phyloP scores from a whole-genome alignment of 2,888 invertebrate species.

The Eilema caniola region DNA sequence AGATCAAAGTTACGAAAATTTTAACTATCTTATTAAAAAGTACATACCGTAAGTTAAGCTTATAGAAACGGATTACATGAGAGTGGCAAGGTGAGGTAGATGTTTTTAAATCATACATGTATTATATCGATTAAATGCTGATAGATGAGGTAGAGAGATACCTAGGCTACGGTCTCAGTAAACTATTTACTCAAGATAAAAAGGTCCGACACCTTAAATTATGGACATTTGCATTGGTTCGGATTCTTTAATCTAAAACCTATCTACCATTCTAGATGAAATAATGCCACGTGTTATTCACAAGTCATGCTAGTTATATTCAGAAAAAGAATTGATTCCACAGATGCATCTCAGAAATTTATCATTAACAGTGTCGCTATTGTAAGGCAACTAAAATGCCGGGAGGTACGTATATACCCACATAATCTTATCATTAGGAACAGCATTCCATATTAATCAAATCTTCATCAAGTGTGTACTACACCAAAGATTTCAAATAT shows the following conservation, averaged over 20 bases:
- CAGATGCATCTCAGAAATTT: background rate
- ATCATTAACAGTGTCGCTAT: background rate
- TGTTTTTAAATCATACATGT: too few relatives aligned
- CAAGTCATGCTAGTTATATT: background rate
- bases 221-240: too few relatives aligned
- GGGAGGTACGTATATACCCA: background rate
- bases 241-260: too few relatives aligned
- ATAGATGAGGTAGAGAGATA: too few relatives aligned
- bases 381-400: background rate
- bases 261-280: background rate
- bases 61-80: background rate
- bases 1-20: background rate
- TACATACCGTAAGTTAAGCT: too few relatives aligned
- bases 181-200: background rate
- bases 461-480: background rate
- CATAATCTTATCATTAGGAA: background rate
- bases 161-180: too few relatives aligned
- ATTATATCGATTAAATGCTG: too few relatives aligned
- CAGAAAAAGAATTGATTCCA: background rate
- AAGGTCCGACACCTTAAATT: too few relatives aligned
- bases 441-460: background rate
- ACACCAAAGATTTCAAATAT: background rate
- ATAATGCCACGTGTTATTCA: background rate
- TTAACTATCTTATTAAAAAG: conserved; percentile 14
- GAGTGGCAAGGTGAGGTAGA: too few relatives aligned